These are phyloP conservation scores for Spea bombifrons DNA, from an alignment of 2,113 vertebrate genomes.

Conservation along the genomic window DNA sequence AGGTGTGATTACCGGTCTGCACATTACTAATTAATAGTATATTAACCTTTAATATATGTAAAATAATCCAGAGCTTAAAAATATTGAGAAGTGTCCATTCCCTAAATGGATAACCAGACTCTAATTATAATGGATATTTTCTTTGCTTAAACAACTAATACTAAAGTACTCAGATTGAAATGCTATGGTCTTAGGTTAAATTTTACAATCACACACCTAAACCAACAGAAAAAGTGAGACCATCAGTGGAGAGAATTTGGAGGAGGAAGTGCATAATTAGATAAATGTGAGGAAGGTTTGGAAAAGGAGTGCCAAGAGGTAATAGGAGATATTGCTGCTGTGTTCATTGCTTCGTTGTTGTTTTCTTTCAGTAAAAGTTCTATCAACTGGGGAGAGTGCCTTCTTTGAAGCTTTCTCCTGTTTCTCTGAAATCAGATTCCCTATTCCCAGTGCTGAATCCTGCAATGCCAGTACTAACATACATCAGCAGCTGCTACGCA, in stretches of 20 bases:
- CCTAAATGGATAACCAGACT: constrained; percentile 49
- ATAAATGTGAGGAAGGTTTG: constrained; percentile 58
- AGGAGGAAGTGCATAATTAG: constrained; percentile 55
- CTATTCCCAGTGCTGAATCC: constrained; percentile 68
- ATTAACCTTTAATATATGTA: constrained; percentile 46
- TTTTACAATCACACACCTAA: constrained; percentile 57
- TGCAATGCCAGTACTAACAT: constrained; percentile 72
- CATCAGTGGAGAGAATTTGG: constrained; percentile 53
- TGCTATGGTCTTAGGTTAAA: constrained; percentile 47
- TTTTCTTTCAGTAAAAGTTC: constrained; percentile 74
- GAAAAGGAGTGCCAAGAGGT: constrained; percentile 57
- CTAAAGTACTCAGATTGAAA: constrained; percentile 49
- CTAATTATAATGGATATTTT: constrained; percentile 46
- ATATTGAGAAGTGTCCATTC: constrained; percentile 45
- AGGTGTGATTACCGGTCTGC: constrained; percentile 30
- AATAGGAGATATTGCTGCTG: constrained; percentile 58
- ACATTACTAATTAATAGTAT: constrained; percentile 49
- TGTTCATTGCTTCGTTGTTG: constrained; percentile 67
- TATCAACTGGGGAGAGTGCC: constrained; percentile 68
- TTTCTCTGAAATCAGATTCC: constrained; percentile 77
- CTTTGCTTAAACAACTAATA: constrained; percentile 51
- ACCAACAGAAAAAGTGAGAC: constrained; percentile 56
- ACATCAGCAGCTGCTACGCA: constrained; percentile 68
- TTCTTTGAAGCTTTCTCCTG: constrained; percentile 75
- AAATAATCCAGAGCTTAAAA: constrained; percentile 7